Evolutionary conservation across 2,113 vertebrate genomes (phyloP).

Genomic region (Callorhinus ursinus): DNA sequence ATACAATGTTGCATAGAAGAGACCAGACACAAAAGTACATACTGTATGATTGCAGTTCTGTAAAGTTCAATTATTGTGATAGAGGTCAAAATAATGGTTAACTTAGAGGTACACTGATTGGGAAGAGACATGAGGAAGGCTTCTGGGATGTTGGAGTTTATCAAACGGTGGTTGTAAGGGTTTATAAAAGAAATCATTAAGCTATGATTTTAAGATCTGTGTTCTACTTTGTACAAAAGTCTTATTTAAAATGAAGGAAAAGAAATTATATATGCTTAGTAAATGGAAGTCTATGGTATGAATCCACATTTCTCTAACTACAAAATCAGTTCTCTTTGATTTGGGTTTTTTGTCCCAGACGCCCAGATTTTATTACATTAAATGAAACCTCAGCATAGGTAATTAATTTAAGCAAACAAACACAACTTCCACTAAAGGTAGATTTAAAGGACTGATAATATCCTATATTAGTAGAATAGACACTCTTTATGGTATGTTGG

Average conservation of each 20-base stretch:
- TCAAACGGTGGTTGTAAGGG: neutral
- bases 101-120: neutral
- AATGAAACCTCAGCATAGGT: neutral
- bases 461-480: neutral
- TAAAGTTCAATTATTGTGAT: neutral
- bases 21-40: neutral
- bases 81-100: neutral
- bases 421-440: neutral
- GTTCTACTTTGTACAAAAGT: neutral
- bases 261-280: neutral
- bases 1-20: neutral
- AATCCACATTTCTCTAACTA: neutral
- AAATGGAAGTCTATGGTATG: neutral
- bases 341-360: neutral
- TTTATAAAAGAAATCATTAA: neutral
- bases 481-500: neutral
- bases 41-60: neutral
- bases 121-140: neutral
- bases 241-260: neutral
- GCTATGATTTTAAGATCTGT: neutral
- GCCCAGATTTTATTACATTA: slow-evolving; percentile 12
- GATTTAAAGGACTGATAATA: neutral
- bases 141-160: neutral
- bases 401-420: neutral
- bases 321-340: neutral